Conservation (phyloP, 2,797 vertebrate genomes). For the Falco peregrinus region DNA sequence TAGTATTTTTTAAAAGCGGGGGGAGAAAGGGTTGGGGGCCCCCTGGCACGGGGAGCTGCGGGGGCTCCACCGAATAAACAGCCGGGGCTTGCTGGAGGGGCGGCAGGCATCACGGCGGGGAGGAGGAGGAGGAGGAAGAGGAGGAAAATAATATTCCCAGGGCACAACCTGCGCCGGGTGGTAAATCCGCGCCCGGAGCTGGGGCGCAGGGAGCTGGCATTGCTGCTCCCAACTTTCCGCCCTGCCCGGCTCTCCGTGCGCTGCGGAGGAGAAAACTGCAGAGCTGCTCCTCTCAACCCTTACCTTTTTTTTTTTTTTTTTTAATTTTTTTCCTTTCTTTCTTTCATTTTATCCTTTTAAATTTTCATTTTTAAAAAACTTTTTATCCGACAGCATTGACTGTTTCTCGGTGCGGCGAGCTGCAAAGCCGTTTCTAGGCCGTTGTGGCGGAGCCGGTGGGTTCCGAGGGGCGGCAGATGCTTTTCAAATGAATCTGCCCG, state of each 20-base stretch:
- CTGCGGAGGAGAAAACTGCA: background rate
- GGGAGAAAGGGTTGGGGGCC: background rate
- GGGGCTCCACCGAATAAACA: background rate
- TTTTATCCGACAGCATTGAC: background rate
- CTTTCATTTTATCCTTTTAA: no score
- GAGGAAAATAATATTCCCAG: background rate
- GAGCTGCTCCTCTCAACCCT: background rate
- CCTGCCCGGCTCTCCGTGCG: background rate
- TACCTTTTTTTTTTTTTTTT: background rate
- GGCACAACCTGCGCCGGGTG: background rate
- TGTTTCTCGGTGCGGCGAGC: background rate
- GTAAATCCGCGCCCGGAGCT: background rate
- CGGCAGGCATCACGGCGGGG: background rate
- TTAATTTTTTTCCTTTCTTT: background rate
- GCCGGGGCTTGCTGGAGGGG: background rate
- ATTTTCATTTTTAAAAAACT: no score
- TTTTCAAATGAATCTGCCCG: constrained; percentile 38
- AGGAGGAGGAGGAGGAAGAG: background rate
- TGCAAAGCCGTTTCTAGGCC: constrained; percentile 4
- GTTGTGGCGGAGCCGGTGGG: background rate
- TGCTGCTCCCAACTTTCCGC: background rate
- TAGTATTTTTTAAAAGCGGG: background rate
- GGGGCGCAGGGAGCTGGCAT: background rate
- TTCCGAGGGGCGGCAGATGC: background rate
- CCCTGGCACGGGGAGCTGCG: background rate